These are phyloP conservation scores for Promerops cafer DNA, from an alignment of 2,113 vertebrate species.

Conservation along the genomic window DNA sequence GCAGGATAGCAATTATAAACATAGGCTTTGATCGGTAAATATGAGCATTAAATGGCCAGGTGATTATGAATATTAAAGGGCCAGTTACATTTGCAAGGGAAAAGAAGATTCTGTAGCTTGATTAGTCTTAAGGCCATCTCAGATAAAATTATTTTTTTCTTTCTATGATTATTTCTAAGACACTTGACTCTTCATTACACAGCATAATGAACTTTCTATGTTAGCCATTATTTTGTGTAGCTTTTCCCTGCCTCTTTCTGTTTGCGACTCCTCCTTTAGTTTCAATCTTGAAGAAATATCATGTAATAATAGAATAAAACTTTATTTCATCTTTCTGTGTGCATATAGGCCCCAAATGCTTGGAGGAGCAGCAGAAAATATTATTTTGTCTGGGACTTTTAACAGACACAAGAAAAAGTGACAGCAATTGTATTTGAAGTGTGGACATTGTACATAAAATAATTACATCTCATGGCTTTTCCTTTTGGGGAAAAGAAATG, in stretches of 20 bases:
- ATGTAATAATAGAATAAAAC: neutral
- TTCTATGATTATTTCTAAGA: neutral
- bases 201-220: neutral
- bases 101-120: neutral
- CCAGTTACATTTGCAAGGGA: neutral
- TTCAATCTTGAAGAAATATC: neutral
- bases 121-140: neutral
- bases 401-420: conserved; percentile 37
- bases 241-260: neutral
- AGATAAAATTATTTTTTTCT: neutral
- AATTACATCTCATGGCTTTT: conserved; percentile 8
- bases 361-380: neutral
- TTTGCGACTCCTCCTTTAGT: neutral
- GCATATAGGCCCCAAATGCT: neutral
- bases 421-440: neutral
- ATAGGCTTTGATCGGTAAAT: neutral
- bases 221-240: neutral
- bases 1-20: neutral
- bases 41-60: neutral
- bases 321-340: neutral
- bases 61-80: neutral
- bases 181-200: neutral
- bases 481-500: neutral
- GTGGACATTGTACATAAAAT: conserved; percentile 3
- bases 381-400: neutral